These are phyloP conservation scores for Oppia nitens DNA, from an alignment of 1,140 invertebrate species.

Conservation along the genomic window DNA sequence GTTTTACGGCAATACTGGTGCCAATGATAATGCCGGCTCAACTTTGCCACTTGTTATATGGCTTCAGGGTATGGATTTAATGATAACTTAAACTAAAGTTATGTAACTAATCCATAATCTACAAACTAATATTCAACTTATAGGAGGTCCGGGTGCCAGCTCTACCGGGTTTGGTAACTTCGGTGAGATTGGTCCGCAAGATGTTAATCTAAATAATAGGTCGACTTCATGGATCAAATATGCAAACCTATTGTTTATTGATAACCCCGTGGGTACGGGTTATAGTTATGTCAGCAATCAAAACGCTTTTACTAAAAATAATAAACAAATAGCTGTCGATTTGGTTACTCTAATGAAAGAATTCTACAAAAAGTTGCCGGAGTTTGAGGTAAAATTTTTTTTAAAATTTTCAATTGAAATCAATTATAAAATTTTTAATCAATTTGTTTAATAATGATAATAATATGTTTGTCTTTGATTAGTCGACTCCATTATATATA, in stretches of 20 bases:
- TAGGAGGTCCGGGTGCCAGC: constrained; percentile 42
- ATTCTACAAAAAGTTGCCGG: constrained; percentile 42
- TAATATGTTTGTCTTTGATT: too few species aligned
- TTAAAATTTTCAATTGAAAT: constrained; percentile 13
- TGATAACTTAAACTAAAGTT: too few species aligned
- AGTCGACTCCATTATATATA: constrained; percentile 53
- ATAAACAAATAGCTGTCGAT: constrained; percentile 56
- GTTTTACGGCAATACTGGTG: constrained; percentile 40
- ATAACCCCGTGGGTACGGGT: constrained; percentile 75
- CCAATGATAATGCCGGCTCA: constrained; percentile 35
- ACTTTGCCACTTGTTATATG: constrained; percentile 53
- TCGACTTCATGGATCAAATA: constrained; percentile 49
- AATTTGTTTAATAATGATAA: neutral
- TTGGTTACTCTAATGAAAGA: constrained; percentile 47
- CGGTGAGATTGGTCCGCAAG: constrained; percentile 50
- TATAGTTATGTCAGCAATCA: constrained; percentile 56
- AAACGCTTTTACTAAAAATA: constrained; percentile 40
- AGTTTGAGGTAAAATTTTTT: constrained; percentile 35
- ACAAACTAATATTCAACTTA: too few species aligned
- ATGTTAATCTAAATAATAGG: constrained; percentile 42
- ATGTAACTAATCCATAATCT: too few species aligned
- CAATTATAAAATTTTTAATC: neutral
- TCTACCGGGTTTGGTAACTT: constrained; percentile 62
- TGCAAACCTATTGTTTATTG: constrained; percentile 63
- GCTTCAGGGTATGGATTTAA: constrained; percentile 39